Conservation (phyloP, 2,113 vertebrate genomes). For the Scolopax mira region DNA sequence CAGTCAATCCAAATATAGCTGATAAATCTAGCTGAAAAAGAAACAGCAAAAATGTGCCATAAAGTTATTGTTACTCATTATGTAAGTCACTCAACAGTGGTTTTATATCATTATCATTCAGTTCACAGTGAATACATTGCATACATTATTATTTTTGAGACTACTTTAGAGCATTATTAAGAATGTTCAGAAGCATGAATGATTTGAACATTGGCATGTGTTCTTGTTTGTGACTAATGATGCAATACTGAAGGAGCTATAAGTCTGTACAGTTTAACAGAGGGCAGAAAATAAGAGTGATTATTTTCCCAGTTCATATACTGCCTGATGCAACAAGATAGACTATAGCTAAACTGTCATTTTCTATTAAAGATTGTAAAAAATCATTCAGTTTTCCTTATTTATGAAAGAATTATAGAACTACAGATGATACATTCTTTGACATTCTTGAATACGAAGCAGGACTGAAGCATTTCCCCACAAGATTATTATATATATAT, state of each 20-base stretch:
- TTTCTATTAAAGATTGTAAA: background rate
- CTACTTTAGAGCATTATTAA: background rate
- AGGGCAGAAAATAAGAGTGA: background rate
- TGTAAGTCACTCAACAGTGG: background rate
- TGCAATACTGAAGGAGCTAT: background rate
- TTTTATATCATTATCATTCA: background rate
- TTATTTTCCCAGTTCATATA: background rate
- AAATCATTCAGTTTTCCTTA: background rate
- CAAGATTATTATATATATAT: background rate
- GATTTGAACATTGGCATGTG: background rate
- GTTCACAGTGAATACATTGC: background rate
- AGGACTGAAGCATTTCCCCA: background rate
- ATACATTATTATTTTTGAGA: background rate
- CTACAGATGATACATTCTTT: background rate
- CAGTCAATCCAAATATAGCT: background rate
- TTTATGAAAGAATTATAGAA: background rate
- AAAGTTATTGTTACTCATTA: background rate
- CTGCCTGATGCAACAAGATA: background rate
- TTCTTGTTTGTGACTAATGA: background rate
- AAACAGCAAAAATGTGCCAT: background rate
- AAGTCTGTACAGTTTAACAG: background rate
- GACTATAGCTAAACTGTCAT: background rate
- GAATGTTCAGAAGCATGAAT: background rate
- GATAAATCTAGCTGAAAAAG: background rate
- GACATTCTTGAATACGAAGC: background rate